phyloP scores from a whole-genome alignment of 2,888 invertebrate species.

The Euspilapteryx auroguttella region DNA sequence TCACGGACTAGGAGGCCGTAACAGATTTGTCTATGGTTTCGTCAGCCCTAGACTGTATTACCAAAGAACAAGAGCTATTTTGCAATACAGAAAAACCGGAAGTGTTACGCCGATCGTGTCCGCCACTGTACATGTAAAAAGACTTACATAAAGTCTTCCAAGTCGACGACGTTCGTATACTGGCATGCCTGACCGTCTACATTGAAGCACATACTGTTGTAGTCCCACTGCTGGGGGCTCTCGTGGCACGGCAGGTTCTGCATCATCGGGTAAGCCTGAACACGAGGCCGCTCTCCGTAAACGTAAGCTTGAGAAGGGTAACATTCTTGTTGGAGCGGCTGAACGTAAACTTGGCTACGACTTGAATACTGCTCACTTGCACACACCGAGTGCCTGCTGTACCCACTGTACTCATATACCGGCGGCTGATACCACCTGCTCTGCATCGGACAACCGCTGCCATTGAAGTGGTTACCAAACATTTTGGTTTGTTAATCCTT shows the following conservation, averaged over 20 bases:
- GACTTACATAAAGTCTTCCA: constrained; percentile 79
- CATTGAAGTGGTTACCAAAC: constrained; percentile 24
- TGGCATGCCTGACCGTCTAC: constrained; percentile 68
- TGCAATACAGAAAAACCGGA: too few relatives aligned
- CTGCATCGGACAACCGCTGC: constrained; percentile 17
- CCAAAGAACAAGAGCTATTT: too few relatives aligned
- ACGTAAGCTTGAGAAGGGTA: too few relatives aligned
- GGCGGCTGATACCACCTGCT: constrained; percentile 21
- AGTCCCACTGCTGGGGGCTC: constrained; percentile 58
- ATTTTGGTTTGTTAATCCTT: constrained; percentile 19
- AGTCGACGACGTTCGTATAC: constrained; percentile 67
- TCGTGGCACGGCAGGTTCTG: constrained; percentile 50
- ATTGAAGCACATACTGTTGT: constrained; percentile 66
- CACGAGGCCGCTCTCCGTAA: background rate
- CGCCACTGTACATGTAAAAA: too few relatives aligned
- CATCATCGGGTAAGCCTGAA: constrained; percentile 17
- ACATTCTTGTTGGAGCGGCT: too few relatives aligned
- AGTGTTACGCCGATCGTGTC: too few relatives aligned
- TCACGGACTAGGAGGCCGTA: too few relatives aligned
- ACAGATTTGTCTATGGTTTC: too few relatives aligned
- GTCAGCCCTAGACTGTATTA: too few relatives aligned
- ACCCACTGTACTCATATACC: constrained; percentile 19
- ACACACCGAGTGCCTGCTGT: constrained; percentile 14
- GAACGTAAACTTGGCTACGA: too few relatives aligned
- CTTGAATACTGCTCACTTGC: too few relatives aligned